A percentile compares a stretch with the other conserved stretches of the same genome.
Evolutionary conservation across 2,113 vertebrate species (phyloP).

Genomic region (Ariopsis seemanni): DNA sequence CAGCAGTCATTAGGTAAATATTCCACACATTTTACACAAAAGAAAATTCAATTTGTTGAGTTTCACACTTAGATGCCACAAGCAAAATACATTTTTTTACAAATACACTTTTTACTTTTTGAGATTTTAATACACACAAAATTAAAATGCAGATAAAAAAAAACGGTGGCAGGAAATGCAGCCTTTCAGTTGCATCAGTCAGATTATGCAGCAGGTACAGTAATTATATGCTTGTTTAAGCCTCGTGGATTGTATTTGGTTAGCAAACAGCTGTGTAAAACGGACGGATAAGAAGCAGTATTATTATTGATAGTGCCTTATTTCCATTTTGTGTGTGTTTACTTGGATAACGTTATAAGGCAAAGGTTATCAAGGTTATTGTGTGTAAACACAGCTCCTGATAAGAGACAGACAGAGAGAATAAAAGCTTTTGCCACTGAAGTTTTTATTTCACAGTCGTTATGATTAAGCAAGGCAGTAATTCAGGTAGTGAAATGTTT

Average conservation of each 20-base stretch:
- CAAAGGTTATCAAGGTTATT: not conserved
- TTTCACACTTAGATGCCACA: not conserved
- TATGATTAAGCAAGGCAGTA: not conserved
- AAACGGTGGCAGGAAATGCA: not conserved
- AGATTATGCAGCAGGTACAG: not conserved
- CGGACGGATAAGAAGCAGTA: constrained; percentile 11
- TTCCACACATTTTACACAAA: not conserved
- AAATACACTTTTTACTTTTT: no score
- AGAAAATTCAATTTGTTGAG: not conserved
- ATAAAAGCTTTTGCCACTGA: not conserved
- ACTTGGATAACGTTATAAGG: not conserved
- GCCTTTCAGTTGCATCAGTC: not conserved
- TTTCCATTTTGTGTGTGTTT: constrained; percentile 1
- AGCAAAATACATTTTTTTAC: no score
- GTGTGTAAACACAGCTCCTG: not conserved
- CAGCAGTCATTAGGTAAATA: constrained; percentile 30
- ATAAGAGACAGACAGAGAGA: not conserved
- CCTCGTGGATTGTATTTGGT: not conserved
- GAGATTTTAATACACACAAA: not conserved
- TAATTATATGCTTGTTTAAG: not conserved
- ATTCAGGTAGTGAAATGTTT: not conserved
- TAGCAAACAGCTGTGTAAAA: not conserved
- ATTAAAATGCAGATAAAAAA: not conserved
- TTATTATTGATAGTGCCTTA: not conserved
- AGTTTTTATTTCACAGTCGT: not conserved